Percentiles rank a stretch among this genome's conserved stretches.
Evolutionary conservation across 2,113 vertebrate species (phyloP).

Genomic region (Oreochromis niloticus): DNA sequence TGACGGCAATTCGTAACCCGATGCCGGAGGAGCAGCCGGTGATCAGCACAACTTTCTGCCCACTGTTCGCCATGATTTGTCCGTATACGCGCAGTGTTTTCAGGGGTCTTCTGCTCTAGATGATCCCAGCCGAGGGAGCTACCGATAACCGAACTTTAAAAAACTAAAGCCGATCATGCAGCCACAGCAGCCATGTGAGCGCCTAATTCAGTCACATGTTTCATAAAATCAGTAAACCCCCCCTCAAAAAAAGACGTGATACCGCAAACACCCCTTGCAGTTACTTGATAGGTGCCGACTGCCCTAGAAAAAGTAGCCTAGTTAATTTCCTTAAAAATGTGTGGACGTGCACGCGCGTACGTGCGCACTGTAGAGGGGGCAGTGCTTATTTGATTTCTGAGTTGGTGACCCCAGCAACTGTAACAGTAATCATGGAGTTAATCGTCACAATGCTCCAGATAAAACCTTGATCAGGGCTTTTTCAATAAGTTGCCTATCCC

Average conservation of each 20-base stretch:
- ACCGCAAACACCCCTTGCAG: not conserved
- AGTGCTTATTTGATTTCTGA: slow-evolving; percentile 54
- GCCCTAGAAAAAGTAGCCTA: slow-evolving; percentile 1
- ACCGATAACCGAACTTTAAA: slow-evolving; percentile 62
- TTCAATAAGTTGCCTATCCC: too few relatives aligned
- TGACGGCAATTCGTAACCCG: slow-evolving; percentile 76
- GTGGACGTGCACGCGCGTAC: slow-evolving; percentile 14
- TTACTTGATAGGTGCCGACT: slow-evolving; percentile 21
- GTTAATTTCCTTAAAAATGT: slow-evolving; percentile 31
- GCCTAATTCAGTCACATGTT: slow-evolving; percentile 73
- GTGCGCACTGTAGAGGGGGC: slow-evolving; percentile 29
- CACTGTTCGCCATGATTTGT: slow-evolving; percentile 74
- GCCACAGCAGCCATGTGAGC: slow-evolving; percentile 69
- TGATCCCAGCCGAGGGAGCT: slow-evolving; percentile 56
- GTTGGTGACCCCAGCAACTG: slow-evolving; percentile 36
- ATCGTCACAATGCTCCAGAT: not conserved
- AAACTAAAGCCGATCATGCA: slow-evolving; percentile 72
- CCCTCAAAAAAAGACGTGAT: slow-evolving; percentile 13
- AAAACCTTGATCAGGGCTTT: not conserved
- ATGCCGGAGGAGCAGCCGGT: slow-evolving; percentile 83
- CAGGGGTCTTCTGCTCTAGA: slow-evolving; percentile 57
- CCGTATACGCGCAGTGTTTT: slow-evolving; percentile 48
- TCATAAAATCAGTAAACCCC: slow-evolving; percentile 30
- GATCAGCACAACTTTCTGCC: slow-evolving; percentile 80
- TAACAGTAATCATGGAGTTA: not conserved